phyloP scores from a whole-genome alignment of 2,888 invertebrate species.

The Pomacea canaliculata region DNA sequence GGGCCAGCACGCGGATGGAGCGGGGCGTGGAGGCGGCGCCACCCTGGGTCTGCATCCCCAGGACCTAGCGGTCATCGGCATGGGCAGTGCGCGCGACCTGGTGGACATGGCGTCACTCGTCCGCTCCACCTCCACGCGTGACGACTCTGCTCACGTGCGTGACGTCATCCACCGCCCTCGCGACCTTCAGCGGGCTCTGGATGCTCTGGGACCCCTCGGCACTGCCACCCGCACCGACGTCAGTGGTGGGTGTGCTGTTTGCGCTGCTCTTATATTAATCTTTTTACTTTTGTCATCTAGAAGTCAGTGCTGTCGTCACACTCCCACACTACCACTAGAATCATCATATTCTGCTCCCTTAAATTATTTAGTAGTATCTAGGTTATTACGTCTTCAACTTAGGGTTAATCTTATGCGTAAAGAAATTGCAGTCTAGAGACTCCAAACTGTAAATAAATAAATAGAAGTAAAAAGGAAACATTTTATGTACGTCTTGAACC shows the following conservation, averaged over 20 bases:
- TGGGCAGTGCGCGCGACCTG: conserved; percentile 12
- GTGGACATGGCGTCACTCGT: conserved; percentile 11
- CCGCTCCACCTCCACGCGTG: conserved; percentile 3
- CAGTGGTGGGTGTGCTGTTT: background rate
- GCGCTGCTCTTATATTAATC: too few relatives aligned
- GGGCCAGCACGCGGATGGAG: conserved; percentile 1
- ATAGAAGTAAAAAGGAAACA: too few relatives aligned
- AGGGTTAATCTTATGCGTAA: too few relatives aligned
- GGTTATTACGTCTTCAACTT: too few relatives aligned
- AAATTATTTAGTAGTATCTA: too few relatives aligned
- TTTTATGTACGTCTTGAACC: too few relatives aligned
- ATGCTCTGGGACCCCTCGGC: conserved; percentile 10
- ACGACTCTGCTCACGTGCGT: background rate
- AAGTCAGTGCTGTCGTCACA: too few relatives aligned
- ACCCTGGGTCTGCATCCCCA: conserved; percentile 11
- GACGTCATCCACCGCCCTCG: conserved; percentile 17
- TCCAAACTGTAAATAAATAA: too few relatives aligned
- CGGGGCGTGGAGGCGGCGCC: background rate
- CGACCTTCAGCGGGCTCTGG: conserved; percentile 20
- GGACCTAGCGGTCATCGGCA: conserved; percentile 11
- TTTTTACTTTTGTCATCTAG: too few relatives aligned
- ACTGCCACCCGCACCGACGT: background rate
- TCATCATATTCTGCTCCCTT: too few relatives aligned
- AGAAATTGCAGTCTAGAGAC: too few relatives aligned
- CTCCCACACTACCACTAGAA: too few relatives aligned